Conservation (phyloP, 2,797 vertebrate genomes). For the Coreius guichenoti region DNA sequence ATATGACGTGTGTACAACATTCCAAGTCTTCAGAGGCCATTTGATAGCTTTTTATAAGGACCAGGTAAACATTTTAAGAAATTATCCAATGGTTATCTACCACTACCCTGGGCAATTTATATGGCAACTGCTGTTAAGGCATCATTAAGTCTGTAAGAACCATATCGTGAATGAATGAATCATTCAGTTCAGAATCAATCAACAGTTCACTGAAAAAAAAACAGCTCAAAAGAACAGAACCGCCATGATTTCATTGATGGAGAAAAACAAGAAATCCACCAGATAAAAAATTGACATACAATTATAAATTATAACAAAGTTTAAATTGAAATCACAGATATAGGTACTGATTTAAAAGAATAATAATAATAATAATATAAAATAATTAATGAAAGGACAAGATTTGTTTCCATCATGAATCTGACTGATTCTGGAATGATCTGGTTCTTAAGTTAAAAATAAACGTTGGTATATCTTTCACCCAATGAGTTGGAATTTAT, state of each 20-base stretch:
- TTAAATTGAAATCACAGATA: neutral
- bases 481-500: no score
- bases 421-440: no score
- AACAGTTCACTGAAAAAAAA: neutral
- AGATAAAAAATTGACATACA: neutral
- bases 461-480: no score
- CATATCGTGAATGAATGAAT: neutral
- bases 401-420: no score
- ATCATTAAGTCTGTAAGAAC: constrained; percentile 10
- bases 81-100: neutral
- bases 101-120: neutral
- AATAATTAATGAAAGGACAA: no score
- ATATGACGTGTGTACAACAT: neutral
- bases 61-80: neutral
- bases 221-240: neutral
- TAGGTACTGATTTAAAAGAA: neutral
- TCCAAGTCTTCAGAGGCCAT: neutral
- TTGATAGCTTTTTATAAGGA: neutral
- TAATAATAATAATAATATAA: no score
- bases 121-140: neutral
- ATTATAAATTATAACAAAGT: neutral
- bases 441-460: no score
- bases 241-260: no score
- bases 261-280: neutral
- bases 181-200: neutral